phyloP scores from a whole-genome alignment of 1,140 invertebrate genomes.

The Danaus melanippus region DNA sequence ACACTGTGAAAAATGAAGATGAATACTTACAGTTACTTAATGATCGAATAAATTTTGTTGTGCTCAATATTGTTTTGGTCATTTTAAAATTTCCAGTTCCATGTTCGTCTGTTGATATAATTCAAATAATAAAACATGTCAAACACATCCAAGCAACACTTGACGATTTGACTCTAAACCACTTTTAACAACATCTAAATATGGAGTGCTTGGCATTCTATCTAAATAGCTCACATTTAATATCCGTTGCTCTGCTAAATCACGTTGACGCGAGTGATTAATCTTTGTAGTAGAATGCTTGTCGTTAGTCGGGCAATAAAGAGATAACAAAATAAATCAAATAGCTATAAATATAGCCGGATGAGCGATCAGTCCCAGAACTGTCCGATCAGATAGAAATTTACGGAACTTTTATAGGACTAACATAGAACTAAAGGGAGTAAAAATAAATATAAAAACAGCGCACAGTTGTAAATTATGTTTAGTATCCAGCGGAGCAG shows the following conservation, averaged over 20 bases:
- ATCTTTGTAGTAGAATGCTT: conserved; percentile 64
- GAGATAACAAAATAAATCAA: conserved; percentile 72
- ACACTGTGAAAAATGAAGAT: no score
- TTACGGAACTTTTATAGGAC: conserved; percentile 63
- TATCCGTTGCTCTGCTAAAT: conserved; percentile 68
- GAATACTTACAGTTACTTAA: no score
- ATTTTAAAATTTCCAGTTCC: not conserved
- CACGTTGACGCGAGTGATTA: conserved; percentile 64
- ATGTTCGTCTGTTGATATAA: no score
- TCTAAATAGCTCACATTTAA: conserved; percentile 67
- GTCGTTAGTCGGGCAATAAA: conserved; percentile 67
- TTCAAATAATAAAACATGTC: no score
- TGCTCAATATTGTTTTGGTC: not conserved
- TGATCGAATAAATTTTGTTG: not conserved
- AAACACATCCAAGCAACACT: conserved; percentile 23
- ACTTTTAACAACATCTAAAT: conserved; percentile 49
- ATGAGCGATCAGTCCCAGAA: conserved; percentile 62
- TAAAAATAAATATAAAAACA: conserved; percentile 65
- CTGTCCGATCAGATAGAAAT: conserved; percentile 52
- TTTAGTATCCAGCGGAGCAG: conserved; percentile 52
- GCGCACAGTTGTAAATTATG: conserved; percentile 52
- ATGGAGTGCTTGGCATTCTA: conserved; percentile 56
- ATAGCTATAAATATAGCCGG: conserved; percentile 59
- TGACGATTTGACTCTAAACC: conserved; percentile 47
- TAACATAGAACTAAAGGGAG: conserved; percentile 42